These are phyloP conservation scores for Galagoides demidoff DNA, from an alignment of 2,797 vertebrate species.

Conservation along the genomic window DNA sequence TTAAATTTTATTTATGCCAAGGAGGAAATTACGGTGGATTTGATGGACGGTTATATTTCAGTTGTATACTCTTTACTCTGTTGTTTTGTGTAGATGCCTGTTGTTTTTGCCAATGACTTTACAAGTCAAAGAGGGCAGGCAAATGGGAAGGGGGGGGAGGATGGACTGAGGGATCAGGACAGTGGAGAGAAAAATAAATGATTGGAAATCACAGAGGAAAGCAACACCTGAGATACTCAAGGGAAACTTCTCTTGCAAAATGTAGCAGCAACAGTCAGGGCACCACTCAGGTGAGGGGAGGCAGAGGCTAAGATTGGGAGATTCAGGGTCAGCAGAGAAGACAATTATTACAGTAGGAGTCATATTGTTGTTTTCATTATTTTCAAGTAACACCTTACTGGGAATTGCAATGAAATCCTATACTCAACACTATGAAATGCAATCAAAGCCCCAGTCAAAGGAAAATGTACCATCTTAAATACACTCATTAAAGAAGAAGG, in stretches of 20 bases:
- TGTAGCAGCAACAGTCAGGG: neutral
- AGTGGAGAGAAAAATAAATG: no score
- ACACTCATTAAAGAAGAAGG: neutral
- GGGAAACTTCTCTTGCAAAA: neutral
- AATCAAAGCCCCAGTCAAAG: neutral
- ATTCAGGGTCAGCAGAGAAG: neutral
- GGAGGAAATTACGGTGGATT: neutral
- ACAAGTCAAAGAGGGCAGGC: neutral
- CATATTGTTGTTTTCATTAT: neutral
- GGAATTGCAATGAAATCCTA: neutral
- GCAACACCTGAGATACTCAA: neutral
- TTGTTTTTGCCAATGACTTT: conserved; percentile 15
- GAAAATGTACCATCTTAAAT: neutral
- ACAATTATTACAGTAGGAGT: neutral
- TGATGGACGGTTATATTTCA: neutral
- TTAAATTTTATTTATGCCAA: neutral
- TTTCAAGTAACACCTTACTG: neutral
- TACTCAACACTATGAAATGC: neutral
- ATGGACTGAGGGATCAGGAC: no score
- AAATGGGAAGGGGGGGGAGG: no score
- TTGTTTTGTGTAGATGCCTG: neutral
- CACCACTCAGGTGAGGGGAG: neutral
- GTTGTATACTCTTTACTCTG: neutral
- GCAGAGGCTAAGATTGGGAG: neutral
- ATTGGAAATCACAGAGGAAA: neutral